Percentiles rank a stretch among this genome's conserved stretches.
Evolutionary conservation across 2,888 invertebrate genomes (phyloP).

Genomic region (Digitonthophagus gazella): DNA sequence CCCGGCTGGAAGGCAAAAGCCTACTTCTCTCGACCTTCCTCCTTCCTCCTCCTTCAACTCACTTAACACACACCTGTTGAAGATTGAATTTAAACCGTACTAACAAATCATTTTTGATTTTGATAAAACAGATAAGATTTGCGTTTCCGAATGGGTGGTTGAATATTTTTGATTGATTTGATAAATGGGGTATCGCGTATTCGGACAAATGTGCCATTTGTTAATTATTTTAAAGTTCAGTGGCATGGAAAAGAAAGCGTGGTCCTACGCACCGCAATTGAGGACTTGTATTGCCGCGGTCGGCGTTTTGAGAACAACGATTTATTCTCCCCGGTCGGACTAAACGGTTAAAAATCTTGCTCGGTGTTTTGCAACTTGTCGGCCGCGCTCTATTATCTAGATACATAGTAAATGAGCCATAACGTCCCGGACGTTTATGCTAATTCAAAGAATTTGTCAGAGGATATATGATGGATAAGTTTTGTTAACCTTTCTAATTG

Average conservation of each 20-base stretch:
- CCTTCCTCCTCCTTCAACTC: no score
- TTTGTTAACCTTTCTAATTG: no score
- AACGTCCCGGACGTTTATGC: background rate
- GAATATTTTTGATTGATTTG: no score
- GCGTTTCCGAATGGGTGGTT: no score
- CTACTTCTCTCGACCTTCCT: no score
- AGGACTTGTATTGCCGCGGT: background rate
- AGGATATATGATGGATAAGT: background rate
- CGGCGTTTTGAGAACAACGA: background rate
- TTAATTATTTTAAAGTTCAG: background rate
- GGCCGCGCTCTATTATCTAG: background rate
- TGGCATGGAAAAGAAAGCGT: background rate
- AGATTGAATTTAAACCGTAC: no score
- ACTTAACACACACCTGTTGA: no score
- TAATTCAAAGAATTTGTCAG: background rate
- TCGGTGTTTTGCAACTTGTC: background rate
- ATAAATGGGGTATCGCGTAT: no score
- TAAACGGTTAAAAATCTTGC: background rate
- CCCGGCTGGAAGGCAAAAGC: no score
- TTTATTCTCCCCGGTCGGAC: background rate
- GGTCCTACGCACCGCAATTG: background rate
- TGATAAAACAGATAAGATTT: no score
- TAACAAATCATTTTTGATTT: no score
- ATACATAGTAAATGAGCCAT: background rate
- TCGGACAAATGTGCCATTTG: no score